Percentiles rank a stretch among this genome's conserved stretches.
Evolutionary conservation across 2,888 invertebrate genomes (phyloP).

Genomic region (Eilema depressum): DNA sequence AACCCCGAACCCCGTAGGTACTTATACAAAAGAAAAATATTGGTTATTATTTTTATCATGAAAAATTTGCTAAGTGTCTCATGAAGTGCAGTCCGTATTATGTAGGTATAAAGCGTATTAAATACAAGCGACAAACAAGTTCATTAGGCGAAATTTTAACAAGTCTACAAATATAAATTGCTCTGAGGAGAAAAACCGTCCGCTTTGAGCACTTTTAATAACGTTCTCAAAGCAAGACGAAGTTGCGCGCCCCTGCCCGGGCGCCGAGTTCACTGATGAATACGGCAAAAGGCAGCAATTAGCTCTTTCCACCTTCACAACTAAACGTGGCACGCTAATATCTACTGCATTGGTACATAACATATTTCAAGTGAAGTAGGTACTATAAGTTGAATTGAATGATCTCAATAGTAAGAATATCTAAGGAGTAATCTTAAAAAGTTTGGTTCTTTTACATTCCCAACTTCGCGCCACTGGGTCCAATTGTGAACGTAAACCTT

Average conservation of each 20-base stretch:
- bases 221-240: background rate
- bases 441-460: no score
- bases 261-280: background rate
- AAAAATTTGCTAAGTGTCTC: no score
- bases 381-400: no score
- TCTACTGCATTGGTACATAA: background rate
- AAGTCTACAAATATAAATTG: conserved; percentile 2
- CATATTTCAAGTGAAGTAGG: no score
- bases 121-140: background rate
- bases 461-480: no score
- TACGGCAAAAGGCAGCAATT: conserved; percentile 4
- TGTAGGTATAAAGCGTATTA: background rate
- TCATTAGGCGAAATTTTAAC: conserved; percentile 1
- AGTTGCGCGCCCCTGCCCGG: background rate
- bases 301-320: background rate
- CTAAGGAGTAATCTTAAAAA: no score
- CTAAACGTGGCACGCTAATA: background rate
- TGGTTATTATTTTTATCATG: no score
- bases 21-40: no score
- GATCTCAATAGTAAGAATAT: no score
- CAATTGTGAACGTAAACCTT: no score
- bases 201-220: background rate
- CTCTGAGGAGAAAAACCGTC: background rate
- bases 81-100: background rate
- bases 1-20: no score